phyloP scores from a whole-genome alignment of 2,113 vertebrate species.

The Rhinolophus sinicus region DNA sequence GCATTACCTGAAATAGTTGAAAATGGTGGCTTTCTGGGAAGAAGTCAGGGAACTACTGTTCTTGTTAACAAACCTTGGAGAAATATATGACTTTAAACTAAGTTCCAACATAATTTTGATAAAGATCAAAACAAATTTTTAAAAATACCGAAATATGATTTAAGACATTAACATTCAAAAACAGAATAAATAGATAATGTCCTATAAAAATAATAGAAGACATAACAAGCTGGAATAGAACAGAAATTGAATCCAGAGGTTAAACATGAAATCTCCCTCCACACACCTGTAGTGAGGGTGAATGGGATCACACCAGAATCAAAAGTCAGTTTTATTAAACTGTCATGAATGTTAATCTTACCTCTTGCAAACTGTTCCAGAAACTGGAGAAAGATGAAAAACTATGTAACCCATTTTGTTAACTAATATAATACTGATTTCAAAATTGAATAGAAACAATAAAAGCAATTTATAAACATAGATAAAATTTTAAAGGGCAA shows the following conservation, averaged over 20 bases:
- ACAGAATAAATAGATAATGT: background rate
- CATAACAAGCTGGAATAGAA: background rate
- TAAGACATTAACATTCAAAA: background rate
- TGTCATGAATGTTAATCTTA: background rate
- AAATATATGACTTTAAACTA: conserved; percentile 4
- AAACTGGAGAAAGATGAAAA: background rate
- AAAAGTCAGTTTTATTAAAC: background rate
- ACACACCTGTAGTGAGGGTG: background rate
- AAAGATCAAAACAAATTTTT: background rate
- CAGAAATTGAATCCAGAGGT: background rate
- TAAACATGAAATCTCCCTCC: background rate
- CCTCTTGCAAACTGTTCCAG: background rate
- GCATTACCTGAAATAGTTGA: too few relatives aligned
- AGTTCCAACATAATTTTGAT: background rate
- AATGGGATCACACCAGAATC: background rate
- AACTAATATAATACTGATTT: background rate
- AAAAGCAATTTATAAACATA: background rate
- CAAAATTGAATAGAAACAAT: background rate
- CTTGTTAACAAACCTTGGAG: background rate
- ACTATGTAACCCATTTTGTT: background rate
- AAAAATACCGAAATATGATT: conserved; percentile 18
- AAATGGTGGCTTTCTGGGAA: too few relatives aligned
- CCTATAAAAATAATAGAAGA: conserved; percentile 17
- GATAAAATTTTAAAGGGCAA: conserved; percentile 10
- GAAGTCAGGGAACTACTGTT: too few relatives aligned